A percentile compares a stretch with the other conserved stretches of the same genome.
Evolutionary conservation across 2,888 invertebrate species (phyloP).

Genomic region (Elmis aenea): DNA sequence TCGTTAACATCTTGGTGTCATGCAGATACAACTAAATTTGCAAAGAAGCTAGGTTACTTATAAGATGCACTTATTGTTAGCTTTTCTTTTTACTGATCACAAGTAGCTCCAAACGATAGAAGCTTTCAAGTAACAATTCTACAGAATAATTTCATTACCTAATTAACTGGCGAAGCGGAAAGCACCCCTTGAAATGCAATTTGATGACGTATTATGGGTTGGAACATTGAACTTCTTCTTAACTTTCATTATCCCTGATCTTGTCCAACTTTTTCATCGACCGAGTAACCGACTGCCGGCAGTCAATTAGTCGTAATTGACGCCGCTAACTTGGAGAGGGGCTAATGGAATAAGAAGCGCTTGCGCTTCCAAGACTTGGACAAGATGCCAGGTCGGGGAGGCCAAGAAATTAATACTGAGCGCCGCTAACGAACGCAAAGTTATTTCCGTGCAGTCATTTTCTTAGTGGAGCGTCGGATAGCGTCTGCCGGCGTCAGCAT

Average conservation of each 20-base stretch:
- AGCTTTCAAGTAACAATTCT: no score
- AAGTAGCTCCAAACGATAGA: no score
- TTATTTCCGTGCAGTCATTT: conserved; percentile 30
- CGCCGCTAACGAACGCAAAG: conserved; percentile 31
- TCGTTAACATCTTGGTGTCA: no score
- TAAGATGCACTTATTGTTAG: no score
- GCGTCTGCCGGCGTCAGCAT: conserved; percentile 4
- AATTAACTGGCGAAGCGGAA: no score
- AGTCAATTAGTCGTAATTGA: conserved; percentile 44
- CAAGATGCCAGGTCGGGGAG: conserved; percentile 33
- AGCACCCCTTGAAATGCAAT: no score
- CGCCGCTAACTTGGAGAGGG: conserved; percentile 28
- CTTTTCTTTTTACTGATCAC: no score
- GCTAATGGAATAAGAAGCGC: conserved; percentile 31
- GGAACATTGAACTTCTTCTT: conserved; percentile 37
- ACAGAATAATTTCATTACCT: no score
- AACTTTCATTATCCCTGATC: conserved; percentile 45
- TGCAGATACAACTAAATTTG: no score
- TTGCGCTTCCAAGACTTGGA: conserved; percentile 30
- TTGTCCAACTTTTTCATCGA: conserved; percentile 46
- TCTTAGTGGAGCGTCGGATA: conserved; percentile 19
- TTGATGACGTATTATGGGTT: no score
- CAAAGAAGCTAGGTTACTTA: no score
- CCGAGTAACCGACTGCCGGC: conserved; percentile 43
- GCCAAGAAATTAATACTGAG: conserved; percentile 35